Percentiles rank a stretch among this genome's conserved stretches.
These are phyloP conservation scores for Dasyprocta punctata DNA, from an alignment of 2,113 vertebrate genomes.

Conservation along the genomic window DNA sequence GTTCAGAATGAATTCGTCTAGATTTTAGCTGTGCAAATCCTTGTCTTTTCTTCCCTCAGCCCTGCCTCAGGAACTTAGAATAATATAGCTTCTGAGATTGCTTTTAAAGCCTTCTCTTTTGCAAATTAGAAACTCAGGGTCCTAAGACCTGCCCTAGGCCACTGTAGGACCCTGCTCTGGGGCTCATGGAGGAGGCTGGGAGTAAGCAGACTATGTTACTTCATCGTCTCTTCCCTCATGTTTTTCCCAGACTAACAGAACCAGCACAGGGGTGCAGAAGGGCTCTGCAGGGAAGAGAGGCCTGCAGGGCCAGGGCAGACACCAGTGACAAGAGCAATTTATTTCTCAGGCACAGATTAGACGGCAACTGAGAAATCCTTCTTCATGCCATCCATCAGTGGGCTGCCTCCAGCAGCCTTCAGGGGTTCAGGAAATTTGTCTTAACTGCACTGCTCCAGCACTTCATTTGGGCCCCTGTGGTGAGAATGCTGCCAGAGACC, in stretches of 20 bases:
- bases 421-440: slow-evolving; percentile 63
- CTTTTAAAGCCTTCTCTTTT: slow-evolving; percentile 16
- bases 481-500: background rate
- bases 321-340: slow-evolving; percentile 78
- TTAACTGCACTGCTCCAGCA: slow-evolving; percentile 39
- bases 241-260: slow-evolving; percentile 36
- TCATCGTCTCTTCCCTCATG: background rate
- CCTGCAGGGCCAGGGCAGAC: slow-evolving; percentile 73
- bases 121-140: slow-evolving; percentile 5
- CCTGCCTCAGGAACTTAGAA: background rate
- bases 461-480: slow-evolving; percentile 44
- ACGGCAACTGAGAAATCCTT: slow-evolving; percentile 76
- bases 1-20: background rate
- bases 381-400: slow-evolving; percentile 72
- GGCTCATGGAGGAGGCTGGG: background rate
- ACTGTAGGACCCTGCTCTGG: background rate
- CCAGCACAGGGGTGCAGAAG: slow-evolving; percentile 10
- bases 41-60: background rate
- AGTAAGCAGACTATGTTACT: background rate
- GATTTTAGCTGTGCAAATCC: background rate
- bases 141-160: background rate
- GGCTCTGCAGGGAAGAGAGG: slow-evolving; percentile 63
- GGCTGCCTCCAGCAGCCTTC: slow-evolving; percentile 30
- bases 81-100: background rate
- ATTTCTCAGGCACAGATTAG: slow-evolving; percentile 77